Evolutionary conservation across 2,797 vertebrate species (phyloP).

Genomic region (Gymnothorax javanicus): DNA sequence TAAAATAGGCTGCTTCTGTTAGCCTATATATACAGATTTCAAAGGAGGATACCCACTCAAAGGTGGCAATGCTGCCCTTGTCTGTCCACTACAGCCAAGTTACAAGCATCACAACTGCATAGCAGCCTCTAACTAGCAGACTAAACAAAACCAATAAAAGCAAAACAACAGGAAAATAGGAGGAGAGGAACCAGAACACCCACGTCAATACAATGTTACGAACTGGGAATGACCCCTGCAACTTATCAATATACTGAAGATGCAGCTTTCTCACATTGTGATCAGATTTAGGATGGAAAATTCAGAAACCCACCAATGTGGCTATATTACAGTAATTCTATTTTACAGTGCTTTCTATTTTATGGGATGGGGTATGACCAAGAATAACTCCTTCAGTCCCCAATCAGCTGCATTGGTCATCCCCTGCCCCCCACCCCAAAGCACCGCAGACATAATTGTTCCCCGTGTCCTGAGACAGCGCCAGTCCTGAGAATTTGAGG

Average conservation of each 20-base stretch:
- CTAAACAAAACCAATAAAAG: not conserved
- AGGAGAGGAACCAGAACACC: not conserved
- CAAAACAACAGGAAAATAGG: too few species aligned
- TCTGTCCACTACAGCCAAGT: not conserved
- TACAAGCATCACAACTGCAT: not conserved
- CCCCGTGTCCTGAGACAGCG: constrained; percentile 17
- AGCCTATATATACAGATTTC: not conserved
- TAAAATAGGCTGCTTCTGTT: not conserved
- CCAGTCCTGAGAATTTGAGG: constrained; percentile 18
- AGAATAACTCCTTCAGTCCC: constrained; percentile 13
- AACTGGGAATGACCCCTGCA: not conserved
- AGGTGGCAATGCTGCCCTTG: not conserved
- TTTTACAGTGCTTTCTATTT: not conserved
- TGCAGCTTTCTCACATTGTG: not conserved
- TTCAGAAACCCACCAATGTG: not conserved
- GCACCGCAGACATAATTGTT: constrained; percentile 9
- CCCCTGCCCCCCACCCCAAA: not conserved
- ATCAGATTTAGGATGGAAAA: not conserved
- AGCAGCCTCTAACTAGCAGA: not conserved
- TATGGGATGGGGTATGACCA: not conserved
- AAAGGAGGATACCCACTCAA: not conserved
- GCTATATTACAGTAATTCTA: not conserved
- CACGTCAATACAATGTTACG: not conserved
- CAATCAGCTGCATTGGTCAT: not conserved
- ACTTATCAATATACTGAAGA: not conserved